Percentiles rank a stretch among this genome's conserved stretches.
Evolutionary conservation across 2,888 invertebrate species (phyloP).

Genomic region (Margaritifera margaritifera): DNA sequence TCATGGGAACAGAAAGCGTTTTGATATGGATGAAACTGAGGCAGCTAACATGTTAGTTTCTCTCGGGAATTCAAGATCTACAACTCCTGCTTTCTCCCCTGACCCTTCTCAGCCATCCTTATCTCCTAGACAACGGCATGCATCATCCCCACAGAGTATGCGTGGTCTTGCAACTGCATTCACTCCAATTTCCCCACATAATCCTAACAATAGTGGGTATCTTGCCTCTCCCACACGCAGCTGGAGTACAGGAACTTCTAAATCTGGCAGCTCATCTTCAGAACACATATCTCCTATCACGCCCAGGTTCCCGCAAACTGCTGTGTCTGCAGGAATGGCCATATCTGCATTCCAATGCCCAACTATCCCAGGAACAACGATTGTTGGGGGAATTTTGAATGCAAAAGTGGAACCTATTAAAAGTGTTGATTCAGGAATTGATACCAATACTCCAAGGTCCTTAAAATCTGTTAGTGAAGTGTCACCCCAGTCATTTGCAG

Average conservation of each 20-base stretch:
- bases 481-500: conserved; percentile 22
- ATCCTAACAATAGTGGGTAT: conserved; percentile 55
- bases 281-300: conserved; percentile 67
- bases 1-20: conserved; percentile 75
- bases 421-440: conserved; percentile 65
- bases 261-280: conserved; percentile 64
- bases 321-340: conserved; percentile 16
- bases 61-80: conserved; percentile 92
- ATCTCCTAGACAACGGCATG: conserved; percentile 48
- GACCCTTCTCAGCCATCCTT: conserved; percentile 39
- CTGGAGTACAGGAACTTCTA: conserved; percentile 63
- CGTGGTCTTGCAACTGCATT: conserved; percentile 82
- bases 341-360: conserved; percentile 54
- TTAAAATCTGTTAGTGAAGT: conserved; percentile 26
- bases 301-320: conserved; percentile 50
- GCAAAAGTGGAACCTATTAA: conserved; percentile 56
- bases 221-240: conserved; percentile 62
- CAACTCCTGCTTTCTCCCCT: conserved; percentile 86
- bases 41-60: conserved; percentile 97
- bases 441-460: conserved; percentile 53
- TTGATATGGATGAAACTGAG: conserved; percentile 88
- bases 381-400: conserved; percentile 30
- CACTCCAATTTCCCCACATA: conserved; percentile 83
- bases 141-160: conserved; percentile 72
- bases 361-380: conserved; percentile 24